Base-by-base conservation (phyloP, 2,888 invertebrate species). In the Macrosoma leucophasiata region DNA sequence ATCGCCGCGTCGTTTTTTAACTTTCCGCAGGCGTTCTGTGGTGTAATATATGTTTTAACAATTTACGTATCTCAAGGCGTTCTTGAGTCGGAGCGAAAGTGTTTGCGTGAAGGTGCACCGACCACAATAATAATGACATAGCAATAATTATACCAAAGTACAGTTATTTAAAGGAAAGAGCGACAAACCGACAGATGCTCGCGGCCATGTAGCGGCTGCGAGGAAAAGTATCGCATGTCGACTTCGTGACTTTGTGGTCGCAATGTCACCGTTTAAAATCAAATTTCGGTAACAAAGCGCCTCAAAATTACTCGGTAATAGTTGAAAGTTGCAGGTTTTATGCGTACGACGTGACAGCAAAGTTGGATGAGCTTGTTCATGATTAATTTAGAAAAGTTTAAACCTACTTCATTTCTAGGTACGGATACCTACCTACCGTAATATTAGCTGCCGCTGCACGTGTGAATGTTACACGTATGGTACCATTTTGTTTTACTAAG, bases 171-270 rank as follows among this genome's bases (percentile, higher is more conserved):
- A 59, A 59, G 58, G 63, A 67, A 79, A 75, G 66, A 76, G 78
- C 79, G 81, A 73, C 78, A 78, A 78, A 65, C 63, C 71, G 79
- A 78, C 82, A 84, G 77, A 78, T 82, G 82, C 82, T 78, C 59
- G 70, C 71, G 73, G 81, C 81, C 71, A 77, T 77, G 66, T 71
- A 79, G 75, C 60, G 75, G 74, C 60, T 43, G 17, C 23, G 57
- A 55, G 56, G 61, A 65, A 66, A 62, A 63, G n/a, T n/a, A 60
- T 69, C 65, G 68, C 58, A 62, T 62, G 68, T 53, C 64, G 54
- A 55, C 40, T 70, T 73, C 74, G 74, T 73, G 70, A 71, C 75
- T 50, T 62, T 81, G 82, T 60, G 82, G 79, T 81, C 64, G 60
- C 68, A 73, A 65, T 75, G 75, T 71, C 74, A 53, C 66, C 67